A percentile compares a stretch with the other conserved stretches of the same genome.
Evolutionary conservation across 2,888 invertebrate species (phyloP).

Genomic region (Malacosoma neustria): DNA sequence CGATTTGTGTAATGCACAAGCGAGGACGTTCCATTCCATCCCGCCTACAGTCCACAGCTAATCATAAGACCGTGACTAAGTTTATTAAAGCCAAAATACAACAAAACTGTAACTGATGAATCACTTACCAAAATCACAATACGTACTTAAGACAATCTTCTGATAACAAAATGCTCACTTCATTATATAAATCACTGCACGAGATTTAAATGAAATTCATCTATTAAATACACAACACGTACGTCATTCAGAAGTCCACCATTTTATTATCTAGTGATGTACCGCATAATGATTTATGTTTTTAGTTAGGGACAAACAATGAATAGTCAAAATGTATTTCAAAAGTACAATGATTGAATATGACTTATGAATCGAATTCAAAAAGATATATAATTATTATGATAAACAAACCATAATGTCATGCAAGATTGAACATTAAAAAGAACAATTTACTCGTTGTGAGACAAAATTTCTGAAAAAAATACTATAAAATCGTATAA

Average conservation of each 20-base stretch:
- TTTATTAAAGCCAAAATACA: constrained; percentile 8
- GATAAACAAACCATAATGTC: too few species aligned
- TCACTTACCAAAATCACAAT: constrained; percentile 39
- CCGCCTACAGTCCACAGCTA: constrained; percentile 46
- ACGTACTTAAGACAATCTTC: constrained; percentile 25
- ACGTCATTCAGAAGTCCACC: constrained; percentile 66
- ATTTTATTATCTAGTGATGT: constrained; percentile 49
- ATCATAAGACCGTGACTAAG: constrained; percentile 36
- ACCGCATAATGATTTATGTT: too few species aligned
- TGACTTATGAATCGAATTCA: too few species aligned
- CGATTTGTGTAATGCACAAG: constrained; percentile 15
- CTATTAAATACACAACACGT: constrained; percentile 68
- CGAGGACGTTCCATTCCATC: constrained; percentile 28
- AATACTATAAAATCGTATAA: too few species aligned
- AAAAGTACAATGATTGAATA: too few species aligned
- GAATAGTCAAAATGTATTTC: too few species aligned
- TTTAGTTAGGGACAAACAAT: too few species aligned
- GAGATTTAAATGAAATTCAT: constrained; percentile 30
- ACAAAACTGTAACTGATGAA: constrained; percentile 9
- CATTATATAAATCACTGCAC: constrained; percentile 38
- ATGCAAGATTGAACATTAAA: too few species aligned
- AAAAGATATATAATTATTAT: too few species aligned
- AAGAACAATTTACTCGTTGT: too few species aligned
- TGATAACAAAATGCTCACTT: constrained; percentile 37
- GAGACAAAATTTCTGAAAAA: too few species aligned